Base-by-base conservation (phyloP, 2,113 vertebrate species). In the Natator depressus region DNA sequence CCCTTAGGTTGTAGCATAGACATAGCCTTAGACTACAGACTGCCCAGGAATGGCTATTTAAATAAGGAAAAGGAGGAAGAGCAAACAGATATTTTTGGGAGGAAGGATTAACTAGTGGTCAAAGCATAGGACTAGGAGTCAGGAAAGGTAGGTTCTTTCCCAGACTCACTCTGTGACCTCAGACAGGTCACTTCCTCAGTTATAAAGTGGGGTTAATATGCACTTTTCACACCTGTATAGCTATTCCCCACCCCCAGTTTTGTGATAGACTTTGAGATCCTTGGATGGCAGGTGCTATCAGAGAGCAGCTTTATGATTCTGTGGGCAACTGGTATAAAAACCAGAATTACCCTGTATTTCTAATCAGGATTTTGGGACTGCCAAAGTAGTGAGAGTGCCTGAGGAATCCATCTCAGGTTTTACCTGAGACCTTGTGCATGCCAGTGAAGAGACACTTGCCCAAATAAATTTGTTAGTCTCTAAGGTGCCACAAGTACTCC, bases 261-360 rank as follows among this genome's bases (percentile, higher is more conserved):
- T 94, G 62, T 78, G 35, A 91, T 82, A 88, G 69, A 82, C 55
- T 94, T 62, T 38, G 49, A 55, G 91, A 94, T 51, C 90, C 93
- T 96, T 89, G 93, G 80, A 95, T 96, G 90, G 95, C 91, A 94
- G 57, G 55, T 78, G 96, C 86, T 79, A 89, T 27, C 80, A 79
- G 95, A 50, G 78, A 47, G 69, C 19, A 53, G n/a, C 82, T 93
- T 94, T 83, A 42, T 90, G 91, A 96, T 95, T 94, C 90, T 72
- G 24, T 38, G 93, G 82, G 29, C 91, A 94, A 46, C 55, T 80
- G 91, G 87, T 38, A 94, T 53, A 57, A 86, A 91, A 93, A 87
- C 46, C 93, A 89, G 8, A 31, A 85, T 79, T 92, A 91, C 62
- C 94, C 92, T 84, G 87, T 81, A 95, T 93, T 96, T 95, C 94